Evolutionary conservation across 2,113 vertebrate genomes (phyloP), one percentile per base, ranked within the genome.

Genomic region (Pteronura brasiliensis): DNA sequence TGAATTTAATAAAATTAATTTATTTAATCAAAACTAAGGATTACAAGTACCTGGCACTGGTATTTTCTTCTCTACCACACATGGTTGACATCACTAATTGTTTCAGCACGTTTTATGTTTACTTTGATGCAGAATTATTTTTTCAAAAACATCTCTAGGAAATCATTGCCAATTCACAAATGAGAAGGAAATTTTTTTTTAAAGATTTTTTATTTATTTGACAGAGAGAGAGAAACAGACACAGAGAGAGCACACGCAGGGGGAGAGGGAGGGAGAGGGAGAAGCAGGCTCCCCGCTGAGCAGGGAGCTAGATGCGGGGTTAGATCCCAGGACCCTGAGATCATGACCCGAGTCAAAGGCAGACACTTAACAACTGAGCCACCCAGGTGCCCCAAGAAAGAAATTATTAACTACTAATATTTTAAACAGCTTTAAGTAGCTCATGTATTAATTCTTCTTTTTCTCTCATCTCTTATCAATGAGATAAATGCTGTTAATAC

Each of bases 61-160:
- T 42, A 72, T 88, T 83, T 71, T 44, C 49, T 59, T 84, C 4
- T 1, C 6, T 6, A 71, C 6, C 42, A 71, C 12, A 55, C 21
- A 71, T 47, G 17, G 36, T 79, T 39, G 90, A 90, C 7, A 42
- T 82, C 27, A 63, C 7, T 95, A 93, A 85, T 74, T 96, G 42
- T 63, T 85, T 71, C 59, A 92, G 87, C 44, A 49, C 9, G 20
- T 18, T 55, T 86, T 86, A 57, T 69, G 88, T 55, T 61, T 25
- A 39, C 7, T 71, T 81, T 76, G 8, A 90, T 6, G 82, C 88
- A 82, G 81, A 91, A 67, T 59, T 61, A 83, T 63, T 29, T 76
- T 81, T 81, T 63, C 27, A 69, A 82, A 72, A 72, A 7, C 13
- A 34, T 92, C 90, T 93, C 42, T 39, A 34, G 12, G 52, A 90